Percentiles rank a stretch among this genome's conserved stretches.
Conservation (phyloP, 2,797 vertebrate genomes). For the Typhlichthys eigenmanni region DNA sequence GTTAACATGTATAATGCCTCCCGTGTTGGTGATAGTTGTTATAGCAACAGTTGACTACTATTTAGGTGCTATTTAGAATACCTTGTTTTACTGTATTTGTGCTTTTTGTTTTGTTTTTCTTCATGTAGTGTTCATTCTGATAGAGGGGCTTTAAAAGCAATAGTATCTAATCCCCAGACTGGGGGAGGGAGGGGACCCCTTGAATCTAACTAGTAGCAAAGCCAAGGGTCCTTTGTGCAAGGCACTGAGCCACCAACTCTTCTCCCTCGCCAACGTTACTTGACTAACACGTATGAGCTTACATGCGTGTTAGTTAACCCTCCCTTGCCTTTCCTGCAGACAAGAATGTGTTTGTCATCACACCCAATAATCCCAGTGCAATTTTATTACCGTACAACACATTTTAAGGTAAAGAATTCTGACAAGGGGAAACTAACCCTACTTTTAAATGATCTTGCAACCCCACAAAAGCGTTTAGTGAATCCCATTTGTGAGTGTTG, state of each 20-base stretch:
- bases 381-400: too few species aligned
- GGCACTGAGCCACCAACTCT: slow-evolving; percentile 16
- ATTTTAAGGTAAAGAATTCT: too few species aligned
- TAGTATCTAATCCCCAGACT: slow-evolving; percentile 14
- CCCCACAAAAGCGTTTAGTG: too few species aligned
- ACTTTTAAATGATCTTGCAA: too few species aligned
- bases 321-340: slow-evolving; percentile 14
- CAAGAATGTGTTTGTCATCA: slow-evolving; percentile 13
- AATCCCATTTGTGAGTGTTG: too few species aligned
- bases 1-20: slow-evolving; percentile 54
- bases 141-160: slow-evolving; percentile 3
- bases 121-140: slow-evolving; percentile 28
- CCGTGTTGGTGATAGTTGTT: slow-evolving; percentile 48
- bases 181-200: neutral
- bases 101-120: slow-evolving; percentile 24
- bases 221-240: slow-evolving; percentile 26
- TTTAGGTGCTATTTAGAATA: slow-evolving; percentile 63
- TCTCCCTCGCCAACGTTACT: neutral
- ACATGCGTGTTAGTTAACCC: neutral
- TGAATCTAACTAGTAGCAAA: slow-evolving; percentile 4
- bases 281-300: neutral
- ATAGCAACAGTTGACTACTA: slow-evolving; percentile 47
- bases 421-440: too few species aligned
- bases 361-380: neutral
- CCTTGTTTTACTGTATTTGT: slow-evolving; percentile 37